phyloP scores from a whole-genome alignment of 2,888 invertebrate species.

The Hermaeophaga mercurialis region DNA sequence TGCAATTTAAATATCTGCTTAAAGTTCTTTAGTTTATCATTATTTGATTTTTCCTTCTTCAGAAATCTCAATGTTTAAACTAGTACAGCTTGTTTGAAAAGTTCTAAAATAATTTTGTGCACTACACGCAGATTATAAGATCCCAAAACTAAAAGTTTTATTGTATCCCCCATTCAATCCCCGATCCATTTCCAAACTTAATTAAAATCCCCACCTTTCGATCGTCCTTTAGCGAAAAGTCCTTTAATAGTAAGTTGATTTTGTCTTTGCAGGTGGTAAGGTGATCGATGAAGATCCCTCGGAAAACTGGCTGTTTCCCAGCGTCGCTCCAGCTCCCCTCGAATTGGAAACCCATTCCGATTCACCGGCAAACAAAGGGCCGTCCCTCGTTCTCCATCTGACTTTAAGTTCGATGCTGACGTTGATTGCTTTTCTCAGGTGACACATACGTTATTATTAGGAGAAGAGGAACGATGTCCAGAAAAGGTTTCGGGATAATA shows the following conservation, averaged over 20 bases:
- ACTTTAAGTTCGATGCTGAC: conserved; percentile 36
- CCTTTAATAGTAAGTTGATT: conserved; percentile 23
- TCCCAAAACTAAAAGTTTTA: too few species aligned
- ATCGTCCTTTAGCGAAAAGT: conserved; percentile 2
- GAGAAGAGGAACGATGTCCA: conserved; percentile 11
- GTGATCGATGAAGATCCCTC: conserved; percentile 46
- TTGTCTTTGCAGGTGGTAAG: conserved; percentile 36
- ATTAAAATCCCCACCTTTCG: conserved; percentile 6
- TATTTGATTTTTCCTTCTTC: too few species aligned
- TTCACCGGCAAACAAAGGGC: conserved; percentile 28
- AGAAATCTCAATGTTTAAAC: too few species aligned
- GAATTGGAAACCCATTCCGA: conserved; percentile 52
- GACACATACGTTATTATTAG: conserved; percentile 44
- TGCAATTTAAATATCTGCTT: too few species aligned
- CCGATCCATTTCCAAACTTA: too few species aligned
- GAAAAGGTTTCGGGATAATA: too few species aligned
- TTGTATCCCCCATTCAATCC: too few species aligned
- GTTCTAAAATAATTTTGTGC: too few species aligned
- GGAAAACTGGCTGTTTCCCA: conserved; percentile 53
- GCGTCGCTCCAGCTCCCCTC: conserved; percentile 52
- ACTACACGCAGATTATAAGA: too few species aligned
- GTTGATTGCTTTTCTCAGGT: conserved; percentile 47
- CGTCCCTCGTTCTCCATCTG: conserved; percentile 38
- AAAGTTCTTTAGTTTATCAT: too few species aligned
- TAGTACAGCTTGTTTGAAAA: too few species aligned